Base-by-base conservation (phyloP, 2,113 vertebrate genomes). In the Oreocharis arfaki region DNA sequence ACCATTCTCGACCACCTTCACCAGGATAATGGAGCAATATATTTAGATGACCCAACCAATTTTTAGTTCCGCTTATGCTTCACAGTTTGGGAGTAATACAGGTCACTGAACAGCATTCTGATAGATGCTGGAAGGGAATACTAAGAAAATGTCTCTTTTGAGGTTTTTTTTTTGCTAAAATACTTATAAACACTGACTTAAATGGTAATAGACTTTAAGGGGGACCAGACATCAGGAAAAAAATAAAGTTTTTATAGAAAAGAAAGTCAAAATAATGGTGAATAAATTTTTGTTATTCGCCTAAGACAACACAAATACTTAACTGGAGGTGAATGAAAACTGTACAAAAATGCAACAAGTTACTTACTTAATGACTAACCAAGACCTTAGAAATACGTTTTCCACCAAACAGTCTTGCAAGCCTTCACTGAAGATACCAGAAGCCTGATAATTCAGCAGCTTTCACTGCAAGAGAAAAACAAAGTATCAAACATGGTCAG, bases 401-500 rank as follows among this genome's bases (percentile, higher is more conserved):
- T 71, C 53, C 52, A 33, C 59, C 22, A 23, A 76, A 61, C 1
- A 68, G 14, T 42, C 63, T 75, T 80, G 8, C 1, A 15, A 76
- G 27, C 26, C 30, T 84, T 30, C 27, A 44, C n/a, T 78, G 80
- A 89, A 89, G 64, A 56, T 32, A 74, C 9, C 35, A 90, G 46
- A 69, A 76, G 24, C 6, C 13, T 41, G 50, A 80, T 7, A 53
- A 57, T 67, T 74, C 71, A 67, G 50, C 42, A 90, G 13, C 12
- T 70, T 94, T 84, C 85, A 90, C 95, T 96, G 85, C 86, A 96
- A 95, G 1, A 88, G 47, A 92, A 53, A 7, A 70, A 93, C 1
- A 78, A 56, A 50, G 2, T 55, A 88, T 55, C 84, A 11, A 93
- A 49, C 33, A 84, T 10, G 7, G 32, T 60, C 23, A 87, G 60